Percentiles rank a stretch among this genome's conserved stretches.
Conservation (phyloP, 2,888 invertebrate species). For the Leptinotarsa haldemani region DNA sequence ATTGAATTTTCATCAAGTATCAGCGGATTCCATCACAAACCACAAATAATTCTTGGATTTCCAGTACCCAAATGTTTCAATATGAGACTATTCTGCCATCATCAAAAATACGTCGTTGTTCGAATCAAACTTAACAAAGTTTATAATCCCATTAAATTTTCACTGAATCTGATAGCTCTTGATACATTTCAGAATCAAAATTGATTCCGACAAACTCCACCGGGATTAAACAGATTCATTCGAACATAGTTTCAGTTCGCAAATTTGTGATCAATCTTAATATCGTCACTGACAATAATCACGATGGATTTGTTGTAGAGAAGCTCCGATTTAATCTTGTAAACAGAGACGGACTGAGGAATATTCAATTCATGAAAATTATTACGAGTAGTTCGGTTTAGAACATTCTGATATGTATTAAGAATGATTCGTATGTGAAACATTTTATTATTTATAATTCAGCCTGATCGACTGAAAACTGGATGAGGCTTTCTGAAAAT, state of each 20-base stretch:
- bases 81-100: background rate
- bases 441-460: too few relatives aligned
- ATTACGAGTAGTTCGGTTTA: background rate
- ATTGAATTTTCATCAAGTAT: too few relatives aligned
- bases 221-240: slow-evolving; percentile 22
- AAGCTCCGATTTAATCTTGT: background rate
- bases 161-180: background rate
- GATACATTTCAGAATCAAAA: background rate
- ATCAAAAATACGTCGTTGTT: background rate
- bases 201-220: background rate
- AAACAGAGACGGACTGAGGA: background rate
- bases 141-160: background rate
- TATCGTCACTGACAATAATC: slow-evolving; percentile 33
- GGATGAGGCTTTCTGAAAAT: too few relatives aligned
- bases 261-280: slow-evolving; percentile 33
- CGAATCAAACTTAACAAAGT: background rate
- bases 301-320: slow-evolving; percentile 25
- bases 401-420: too few relatives aligned
- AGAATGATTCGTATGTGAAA: too few relatives aligned
- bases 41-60: too few relatives aligned
- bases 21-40: too few relatives aligned
- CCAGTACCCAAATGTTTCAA: too few relatives aligned
- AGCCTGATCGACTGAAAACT: too few relatives aligned
- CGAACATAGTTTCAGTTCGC: slow-evolving; percentile 28
- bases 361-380: background rate